These are phyloP conservation scores for Drosophila mulleri DNA, from an alignment of 2,888 invertebrate genomes.

Conservation along the genomic window DNA sequence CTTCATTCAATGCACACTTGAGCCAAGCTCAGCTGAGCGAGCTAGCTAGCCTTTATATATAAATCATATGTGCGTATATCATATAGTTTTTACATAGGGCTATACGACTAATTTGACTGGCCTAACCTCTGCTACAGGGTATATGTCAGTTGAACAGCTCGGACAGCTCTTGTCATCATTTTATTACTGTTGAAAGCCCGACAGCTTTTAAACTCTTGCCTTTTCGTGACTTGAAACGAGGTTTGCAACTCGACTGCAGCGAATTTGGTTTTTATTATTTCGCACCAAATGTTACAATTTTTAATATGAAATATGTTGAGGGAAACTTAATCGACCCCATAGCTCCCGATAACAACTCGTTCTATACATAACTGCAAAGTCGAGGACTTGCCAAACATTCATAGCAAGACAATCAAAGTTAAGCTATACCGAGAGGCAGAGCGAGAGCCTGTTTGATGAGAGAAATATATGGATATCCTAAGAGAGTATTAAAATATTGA, in stretches of 20 bases:
- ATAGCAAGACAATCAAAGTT: not conserved
- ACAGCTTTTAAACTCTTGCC: conserved; percentile 28
- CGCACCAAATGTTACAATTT: not conserved
- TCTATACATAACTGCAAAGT: not conserved
- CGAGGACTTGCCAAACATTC: not conserved
- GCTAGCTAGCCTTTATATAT: too few relatives aligned
- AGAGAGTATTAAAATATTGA: too few relatives aligned
- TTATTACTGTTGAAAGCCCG: conserved; percentile 53
- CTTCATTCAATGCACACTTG: not conserved
- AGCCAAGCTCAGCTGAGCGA: not conserved
- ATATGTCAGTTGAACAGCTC: not conserved
- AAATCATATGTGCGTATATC: not conserved
- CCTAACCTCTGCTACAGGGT: not conserved
- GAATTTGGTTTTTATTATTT: conserved; percentile 20
- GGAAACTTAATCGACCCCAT: not conserved
- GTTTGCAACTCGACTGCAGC: conserved; percentile 30
- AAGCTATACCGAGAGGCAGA: not conserved
- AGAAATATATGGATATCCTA: too few relatives aligned
- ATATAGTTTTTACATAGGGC: too few relatives aligned
- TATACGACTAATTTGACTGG: not conserved
- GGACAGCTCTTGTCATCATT: conserved; percentile 17
- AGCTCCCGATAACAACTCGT: not conserved
- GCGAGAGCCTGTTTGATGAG: not conserved
- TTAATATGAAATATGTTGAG: not conserved
- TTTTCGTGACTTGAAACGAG: conserved; percentile 32